Evolutionary conservation across 2,797 vertebrate genomes (phyloP).

Genomic region (Bothrops alternatus): DNA sequence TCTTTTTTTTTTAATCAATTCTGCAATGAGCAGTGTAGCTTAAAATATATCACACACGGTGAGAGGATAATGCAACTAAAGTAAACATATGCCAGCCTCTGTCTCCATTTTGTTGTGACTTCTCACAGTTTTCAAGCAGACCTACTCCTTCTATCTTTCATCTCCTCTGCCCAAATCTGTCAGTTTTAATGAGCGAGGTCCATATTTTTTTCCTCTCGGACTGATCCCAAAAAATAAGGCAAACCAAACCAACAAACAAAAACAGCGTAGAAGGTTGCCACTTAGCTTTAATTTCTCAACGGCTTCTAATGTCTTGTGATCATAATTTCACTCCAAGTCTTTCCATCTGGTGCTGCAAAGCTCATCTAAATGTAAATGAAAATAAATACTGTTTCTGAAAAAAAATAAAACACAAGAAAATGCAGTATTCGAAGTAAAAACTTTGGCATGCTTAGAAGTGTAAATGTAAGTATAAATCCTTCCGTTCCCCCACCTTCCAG

Average conservation of each 20-base stretch:
- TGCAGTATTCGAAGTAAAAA: too few species aligned
- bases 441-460: too few species aligned
- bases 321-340: slow-evolving; percentile 64
- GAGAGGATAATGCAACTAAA: slow-evolving; percentile 22
- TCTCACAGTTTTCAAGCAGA: slow-evolving; percentile 34
- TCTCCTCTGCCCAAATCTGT: slow-evolving; percentile 23
- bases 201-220: slow-evolving; percentile 23
- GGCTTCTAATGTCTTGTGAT: slow-evolving; percentile 47
- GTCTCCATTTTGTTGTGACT: slow-evolving; percentile 11
- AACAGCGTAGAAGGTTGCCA: neutral
- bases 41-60: neutral
- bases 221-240: slow-evolving; percentile 1
- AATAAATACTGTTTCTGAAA: slow-evolving; percentile 65
- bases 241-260: slow-evolving; percentile 36
- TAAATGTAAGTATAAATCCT: too few species aligned
- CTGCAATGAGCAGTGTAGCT: neutral
- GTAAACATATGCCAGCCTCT: slow-evolving; percentile 23
- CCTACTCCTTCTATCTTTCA: slow-evolving; percentile 33
- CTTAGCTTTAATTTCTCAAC: slow-evolving; percentile 54
- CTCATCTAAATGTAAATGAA: slow-evolving; percentile 68
- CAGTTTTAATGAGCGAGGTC: slow-evolving; percentile 19
- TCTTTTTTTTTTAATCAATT: neutral
- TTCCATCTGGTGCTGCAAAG: slow-evolving; percentile 58
- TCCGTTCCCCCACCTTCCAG: too few species aligned
- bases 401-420: too few species aligned